Evolutionary conservation across 2,888 invertebrate genomes (phyloP).

Genomic region (Shargacucullia verbasci): DNA sequence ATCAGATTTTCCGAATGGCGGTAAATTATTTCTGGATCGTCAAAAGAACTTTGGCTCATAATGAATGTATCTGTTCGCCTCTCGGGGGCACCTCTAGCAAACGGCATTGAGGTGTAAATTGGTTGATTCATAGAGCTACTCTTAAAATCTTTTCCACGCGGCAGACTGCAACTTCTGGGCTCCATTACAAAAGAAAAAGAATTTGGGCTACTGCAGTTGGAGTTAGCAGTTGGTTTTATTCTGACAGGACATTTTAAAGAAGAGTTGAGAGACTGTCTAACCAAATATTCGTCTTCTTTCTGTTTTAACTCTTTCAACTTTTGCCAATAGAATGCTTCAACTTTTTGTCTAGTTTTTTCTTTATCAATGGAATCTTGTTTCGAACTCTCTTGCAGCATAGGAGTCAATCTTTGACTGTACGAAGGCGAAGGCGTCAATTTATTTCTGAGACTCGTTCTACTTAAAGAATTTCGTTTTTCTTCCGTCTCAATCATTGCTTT

Average conservation of each 20-base stretch:
- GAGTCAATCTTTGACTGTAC: slow-evolving; percentile 50
- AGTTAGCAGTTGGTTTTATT: slow-evolving; percentile 58
- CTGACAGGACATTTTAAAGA: slow-evolving; percentile 59
- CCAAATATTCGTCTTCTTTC: slow-evolving; percentile 89
- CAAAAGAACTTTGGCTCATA: slow-evolving; percentile 57
- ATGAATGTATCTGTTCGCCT: slow-evolving; percentile 79
- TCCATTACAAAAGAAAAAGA: slow-evolving; percentile 66
- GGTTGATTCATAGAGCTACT: slow-evolving; percentile 64
- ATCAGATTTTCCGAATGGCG: slow-evolving; percentile 73
- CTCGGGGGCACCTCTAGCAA: slow-evolving; percentile 74
- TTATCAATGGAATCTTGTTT: slow-evolving; percentile 73
- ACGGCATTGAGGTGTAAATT: slow-evolving; percentile 66
- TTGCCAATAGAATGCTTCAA: slow-evolving; percentile 92
- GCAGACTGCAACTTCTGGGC: slow-evolving; percentile 74
- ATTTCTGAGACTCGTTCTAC: slow-evolving; percentile 63
- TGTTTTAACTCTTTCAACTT: slow-evolving; percentile 90
- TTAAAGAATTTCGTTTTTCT: slow-evolving; percentile 77
- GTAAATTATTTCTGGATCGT: slow-evolving; percentile 71
- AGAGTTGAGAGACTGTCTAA: slow-evolving; percentile 67
- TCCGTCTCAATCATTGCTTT: slow-evolving; percentile 81
- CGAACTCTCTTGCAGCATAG: slow-evolving; percentile 48
- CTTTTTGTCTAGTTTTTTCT: slow-evolving; percentile 88
- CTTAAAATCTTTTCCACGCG: slow-evolving; percentile 69
- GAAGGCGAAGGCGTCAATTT: slow-evolving; percentile 67
- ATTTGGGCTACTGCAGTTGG: slow-evolving; percentile 69